Evolutionary conservation across 2,113 vertebrate genomes (phyloP).

Genomic region (Fregetta grallaria): DNA sequence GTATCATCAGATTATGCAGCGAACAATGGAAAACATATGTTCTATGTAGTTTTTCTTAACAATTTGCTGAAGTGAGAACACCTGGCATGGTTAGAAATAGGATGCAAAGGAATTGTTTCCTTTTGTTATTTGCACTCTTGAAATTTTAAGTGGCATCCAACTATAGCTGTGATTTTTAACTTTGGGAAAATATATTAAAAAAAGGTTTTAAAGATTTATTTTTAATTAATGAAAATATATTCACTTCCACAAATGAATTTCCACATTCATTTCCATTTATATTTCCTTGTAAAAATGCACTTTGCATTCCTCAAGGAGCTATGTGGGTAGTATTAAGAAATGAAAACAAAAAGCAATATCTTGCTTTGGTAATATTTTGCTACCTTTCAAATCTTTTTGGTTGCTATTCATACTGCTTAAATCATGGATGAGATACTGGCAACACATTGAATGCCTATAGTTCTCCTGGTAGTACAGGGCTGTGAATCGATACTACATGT

Average conservation of each 20-base stretch:
- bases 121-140: slow-evolving; percentile 17
- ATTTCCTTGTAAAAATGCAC: neutral
- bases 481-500: neutral
- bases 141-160: slow-evolving; percentile 40
- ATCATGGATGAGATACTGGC: neutral
- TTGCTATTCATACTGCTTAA: neutral
- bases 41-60: slow-evolving; percentile 44
- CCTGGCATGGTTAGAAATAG: slow-evolving; percentile 40
- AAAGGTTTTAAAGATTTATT: neutral
- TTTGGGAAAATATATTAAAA: neutral
- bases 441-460: neutral
- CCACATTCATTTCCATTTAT: too few relatives aligned
- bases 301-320: neutral
- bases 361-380: neutral
- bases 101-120: neutral
- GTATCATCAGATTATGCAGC: slow-evolving; percentile 14
- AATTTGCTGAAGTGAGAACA: slow-evolving; percentile 63
- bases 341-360: neutral
- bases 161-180: neutral
- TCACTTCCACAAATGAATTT: neutral
- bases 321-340: neutral
- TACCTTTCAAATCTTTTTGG: neutral
- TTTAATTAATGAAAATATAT: neutral
- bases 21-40: slow-evolving; percentile 65
- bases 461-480: neutral